Percentiles rank a stretch among this genome's conserved stretches.
phyloP scores from a whole-genome alignment of 2,113 vertebrate genomes.

The Anser cygnoides region DNA sequence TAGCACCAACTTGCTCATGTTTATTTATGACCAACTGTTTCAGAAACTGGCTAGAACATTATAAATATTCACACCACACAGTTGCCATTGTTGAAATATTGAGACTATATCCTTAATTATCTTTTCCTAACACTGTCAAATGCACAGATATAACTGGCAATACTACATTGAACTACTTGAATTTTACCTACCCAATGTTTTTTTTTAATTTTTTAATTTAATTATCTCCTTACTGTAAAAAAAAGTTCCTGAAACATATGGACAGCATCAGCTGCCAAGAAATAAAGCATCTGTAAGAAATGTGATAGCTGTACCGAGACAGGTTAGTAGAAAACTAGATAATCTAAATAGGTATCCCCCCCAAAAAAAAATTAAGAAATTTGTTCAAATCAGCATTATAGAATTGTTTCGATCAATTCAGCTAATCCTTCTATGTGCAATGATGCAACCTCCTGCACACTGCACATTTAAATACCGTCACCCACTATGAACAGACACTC shows the following conservation, averaged over 20 bases:
- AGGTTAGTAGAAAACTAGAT: background rate
- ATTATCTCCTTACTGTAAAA: background rate
- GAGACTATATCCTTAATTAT: conserved; percentile 57
- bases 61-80: conserved; percentile 43
- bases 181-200: background rate
- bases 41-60: conserved; percentile 19
- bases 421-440: background rate
- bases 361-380: background rate
- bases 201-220: background rate
- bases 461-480: background rate
- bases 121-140: conserved; percentile 39
- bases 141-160: conserved; percentile 21
- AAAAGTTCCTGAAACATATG: background rate
- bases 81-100: conserved; percentile 44
- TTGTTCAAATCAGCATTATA: background rate
- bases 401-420: background rate
- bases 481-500: background rate
- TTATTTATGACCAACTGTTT: conserved; percentile 67
- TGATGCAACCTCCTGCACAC: background rate
- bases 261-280: background rate
- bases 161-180: conserved; percentile 10
- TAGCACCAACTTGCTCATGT: conserved; percentile 40
- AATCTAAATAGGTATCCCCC: background rate
- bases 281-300: background rate
- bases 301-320: background rate